Evolutionary conservation across 2,113 vertebrate genomes (phyloP), one percentile per base, ranked within the genome.

Genomic region (Varanus salvator): DNA sequence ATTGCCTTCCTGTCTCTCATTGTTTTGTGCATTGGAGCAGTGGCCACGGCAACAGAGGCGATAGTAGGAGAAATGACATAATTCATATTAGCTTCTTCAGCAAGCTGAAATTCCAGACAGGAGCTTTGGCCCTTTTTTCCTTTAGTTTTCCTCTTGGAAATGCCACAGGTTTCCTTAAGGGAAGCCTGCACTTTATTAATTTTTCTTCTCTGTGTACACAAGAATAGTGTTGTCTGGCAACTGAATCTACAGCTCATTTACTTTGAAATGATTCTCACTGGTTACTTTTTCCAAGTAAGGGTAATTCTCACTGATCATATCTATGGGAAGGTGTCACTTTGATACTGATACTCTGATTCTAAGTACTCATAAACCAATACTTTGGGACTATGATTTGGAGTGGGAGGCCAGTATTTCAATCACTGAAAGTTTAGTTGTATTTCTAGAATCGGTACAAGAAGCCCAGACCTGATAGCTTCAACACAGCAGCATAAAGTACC

Each of bases 1-100:
- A 96, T 97, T 95, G 95, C 95, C 94, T 96, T 97, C 93, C 92
- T 95, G 94, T 90, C 94, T 97, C 94, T 95, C 96, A 95, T 78
- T 96, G 94, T 96, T 96, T 89, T 96, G 95, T 87, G 94, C 95
- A 96, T 96, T 93, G 57, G 15, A 78, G 25, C 74, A 93, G 93
- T 71, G 88, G 91, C 94, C 90, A 27, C 93, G 88, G 91, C 94
- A 93, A 91, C 54, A 19, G 85, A 91, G 93, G 92, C 92, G 93
- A 78, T 68, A 23, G 12, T 6, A 78, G 74, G 95, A 97, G 38
- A 94, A 97, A 95, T 89, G 94, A 92, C 93, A 94, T 91, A 90
- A 50, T 93, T 96, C 94, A 85, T 82, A 92, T 78, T 88, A 91
- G 76, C 88, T 94, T 90, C 11, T 66, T 77, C 50, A 66, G 8